Evolutionary conservation across 1,140 invertebrate species (phyloP), one percentile per base, ranked within the genome.

Genomic region (Drosophila pseudoananassae): DNA sequence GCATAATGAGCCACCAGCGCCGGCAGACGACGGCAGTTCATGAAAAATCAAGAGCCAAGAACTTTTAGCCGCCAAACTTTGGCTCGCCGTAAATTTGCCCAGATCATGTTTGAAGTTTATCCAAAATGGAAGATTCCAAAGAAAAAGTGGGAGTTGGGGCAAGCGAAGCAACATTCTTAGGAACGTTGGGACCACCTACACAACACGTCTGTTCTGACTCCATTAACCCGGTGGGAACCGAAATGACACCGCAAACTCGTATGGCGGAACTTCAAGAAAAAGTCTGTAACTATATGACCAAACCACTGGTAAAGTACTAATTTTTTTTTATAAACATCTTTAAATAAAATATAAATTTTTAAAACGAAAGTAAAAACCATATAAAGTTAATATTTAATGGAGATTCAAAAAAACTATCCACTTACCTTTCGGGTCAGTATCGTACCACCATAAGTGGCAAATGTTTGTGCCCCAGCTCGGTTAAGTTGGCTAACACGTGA

Each of bases 1-100:
- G 64, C 74, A 88, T 87, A 88, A 87, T 88, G 82, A 87, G 83
- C 69, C 78, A 59, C 58, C 74, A 71, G 60, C 69, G 78, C 77
- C 69, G 78, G 70, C 76, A 75, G 70, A 71, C 78, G 79, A 33
- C 23, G 70, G 59, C 76, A 83, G 81, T 87, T 87, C 81, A 85
- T 87, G 76, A 82, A 87, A 87, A 73, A 60, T 85, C 64, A 83
- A 75, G 55, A 71, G 76, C 61, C 70, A 69, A 84, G 64, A 85
- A 85, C 61, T 87, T 81, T 76, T 60, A 69, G 61, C 72, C 40
- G 61, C 45, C 31, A 69, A 70, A 79, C 76, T 79, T 72, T 72
- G 40, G 20, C 17, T 60, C 70, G 36, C 64, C 74, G 68, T 46
- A 74, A 57, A 49, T 78, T 78, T 57, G 14, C 36, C 59, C 53